Base-by-base conservation (phyloP, 2,113 vertebrate genomes). In the Lontra canadensis region DNA sequence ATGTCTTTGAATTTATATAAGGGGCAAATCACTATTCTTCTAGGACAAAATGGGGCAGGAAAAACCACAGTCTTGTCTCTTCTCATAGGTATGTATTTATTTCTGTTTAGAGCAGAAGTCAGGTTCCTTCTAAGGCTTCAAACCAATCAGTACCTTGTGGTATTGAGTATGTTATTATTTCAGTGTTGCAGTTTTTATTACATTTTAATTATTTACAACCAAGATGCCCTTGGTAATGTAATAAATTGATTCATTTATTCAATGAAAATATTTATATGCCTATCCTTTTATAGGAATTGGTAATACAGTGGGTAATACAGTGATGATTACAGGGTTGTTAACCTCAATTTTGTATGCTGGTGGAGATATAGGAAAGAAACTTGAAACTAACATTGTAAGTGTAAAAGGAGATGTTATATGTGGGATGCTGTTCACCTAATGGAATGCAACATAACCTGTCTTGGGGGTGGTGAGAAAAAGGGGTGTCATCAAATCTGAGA, bases 21-120 rank as follows among this genome's bases (percentile, higher is more conserved):
- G 86, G 99, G 99, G 10, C 99, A 99, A 97, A 99, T 99, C 96
- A 99, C 99, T 7, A 98, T 99, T 49, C 97, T 99, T 97, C 98
- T 99, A 29, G 99, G 99, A 96, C 99, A 99, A 98, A 99, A 99
- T 4, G 99, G 99, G 18, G 99, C 99, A 36, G 99, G 99, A 82
- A 99, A 99, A 98, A 99, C 99, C 90, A 99, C 99, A 26, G 98
- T 98, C 0, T 96, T 99, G 88, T 99, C 99, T 86, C 98, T 99
- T 98, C 98, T 99, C 81, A 99, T 99, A 98, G 99, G 99, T 99
- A 93, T 71, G 90, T 95, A 73, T 93, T 91, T 18, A 81, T 20
- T 47, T 85, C 63, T 95, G 18, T 79, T 13, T 44, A 44, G 17
- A 61, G 7, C 29, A 93, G 49, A 78, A 42, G 69, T 49, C n/a